Base-by-base conservation (phyloP, 2,888 invertebrate species). In the Drosophila rubida region DNA sequence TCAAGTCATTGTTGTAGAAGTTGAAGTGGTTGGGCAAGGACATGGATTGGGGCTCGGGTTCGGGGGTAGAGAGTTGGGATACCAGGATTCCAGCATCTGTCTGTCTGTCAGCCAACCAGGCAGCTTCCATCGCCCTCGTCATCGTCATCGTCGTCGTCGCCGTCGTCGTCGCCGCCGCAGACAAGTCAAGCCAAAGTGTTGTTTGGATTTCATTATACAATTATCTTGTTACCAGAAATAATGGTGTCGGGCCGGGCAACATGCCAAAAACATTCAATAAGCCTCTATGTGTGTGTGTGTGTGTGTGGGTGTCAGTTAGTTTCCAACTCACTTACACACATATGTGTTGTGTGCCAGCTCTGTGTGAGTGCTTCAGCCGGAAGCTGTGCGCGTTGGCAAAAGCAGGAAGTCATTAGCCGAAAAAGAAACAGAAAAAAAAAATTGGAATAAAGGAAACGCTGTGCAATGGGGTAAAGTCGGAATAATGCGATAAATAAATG, bases 171-270 rank as follows among this genome's bases (percentile, higher is more conserved):
- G 39, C 25, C 45, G 59, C 58, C 50, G 22, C 74, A 76, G 79
- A 59, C 69, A 63, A 80, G 61, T 63, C 65, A 62, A 65, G 78
- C 65, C 73, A 69, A 82, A 87, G 86, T 87, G 85, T 79, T 87
- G 80, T 87, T 89, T 88, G 87, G 87, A 81, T 88, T 88, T 89
- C 90, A 89, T 88, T 88, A 89, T 84, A 82, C 89, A 88, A 88
- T 88, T 88, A 88, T 89, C 90, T 89, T 87, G 88, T 89, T 88
- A 89, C 84, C 87, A 81, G 84, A 81, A 81, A 87, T 88, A 84
- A 89, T 89, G 88, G 82, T 83, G 84, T 83, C 78, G 84, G 41
- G 87, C 83, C 78, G 88, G 84, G 84, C 88, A 84, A 82, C 77
- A 86, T 87, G 87, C 88, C 89, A 86, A 78, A 87, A 87, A 78